Base-by-base conservation (phyloP, 2,888 invertebrate species). In the Antheraea yamamai region DNA sequence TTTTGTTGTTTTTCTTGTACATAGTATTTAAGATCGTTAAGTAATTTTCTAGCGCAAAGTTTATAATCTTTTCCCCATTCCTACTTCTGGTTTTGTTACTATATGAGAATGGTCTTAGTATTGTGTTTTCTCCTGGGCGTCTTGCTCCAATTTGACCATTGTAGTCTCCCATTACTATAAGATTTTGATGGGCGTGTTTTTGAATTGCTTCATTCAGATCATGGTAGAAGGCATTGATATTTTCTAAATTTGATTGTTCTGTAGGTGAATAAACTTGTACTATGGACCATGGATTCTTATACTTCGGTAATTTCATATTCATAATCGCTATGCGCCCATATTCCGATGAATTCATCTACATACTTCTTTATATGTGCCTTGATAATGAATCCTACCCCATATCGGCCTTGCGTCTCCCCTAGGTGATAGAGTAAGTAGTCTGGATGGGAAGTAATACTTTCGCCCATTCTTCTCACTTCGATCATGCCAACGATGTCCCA, bases 181-280 rank as follows among this genome's bases (percentile, higher is more conserved):
- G 72, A 26, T 82, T 82, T 79, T 82, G 81, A 72, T 80, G 74
- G 0, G 73, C 73, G 35, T 82, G 73, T 0, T 77, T 71, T 72
- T 78, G 77, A 16, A 84, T 79, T 1, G 77, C 52, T 74, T 80
- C 61, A 72, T 81, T 82, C 72, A 84, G 66, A 0, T 81, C 78
- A 0, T 14, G 47, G 76, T 81, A 83, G 64, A n/a, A n/a, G n/a
- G n/a, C n/a, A 84, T 79, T 55, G 70, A 81, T 80, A 74, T 77
- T 73, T 73, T 77, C 77, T 23, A 64, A 1, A 2, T 76, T 61
- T 0, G 79, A 76, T 77, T 79, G 77, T 35, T 77, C 80, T 14
- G 81, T 82, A 30, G 78, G 81, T 14, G 81, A 81, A 64, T 83
- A 82, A n/a, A 80, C 30, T 77, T 81, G 80, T 74, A 81, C 26